phyloP scores from a whole-genome alignment of 2,888 invertebrate genomes.

The Bimastos eiseni region DNA sequence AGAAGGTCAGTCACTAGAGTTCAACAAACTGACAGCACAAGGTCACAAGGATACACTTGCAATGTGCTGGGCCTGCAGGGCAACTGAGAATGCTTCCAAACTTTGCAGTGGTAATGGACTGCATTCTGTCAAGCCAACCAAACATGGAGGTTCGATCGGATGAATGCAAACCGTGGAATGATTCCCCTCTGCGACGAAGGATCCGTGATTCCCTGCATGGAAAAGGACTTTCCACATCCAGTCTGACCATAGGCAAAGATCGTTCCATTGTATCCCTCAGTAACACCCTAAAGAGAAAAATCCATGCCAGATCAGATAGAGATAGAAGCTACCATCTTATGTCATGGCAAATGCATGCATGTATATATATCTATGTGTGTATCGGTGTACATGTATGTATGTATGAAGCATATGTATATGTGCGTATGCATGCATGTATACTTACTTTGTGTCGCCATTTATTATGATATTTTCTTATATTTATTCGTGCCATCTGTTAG shows the following conservation, averaged over 20 bases:
- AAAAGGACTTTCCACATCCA: conserved; percentile 86
- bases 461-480: no score
- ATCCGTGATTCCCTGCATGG: conserved; percentile 77
- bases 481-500: no score
- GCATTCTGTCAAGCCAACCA: neutral
- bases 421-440: neutral
- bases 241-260: conserved; percentile 92
- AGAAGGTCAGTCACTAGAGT: no score
- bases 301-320: neutral
- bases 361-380: neutral
- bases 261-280: conserved; percentile 89
- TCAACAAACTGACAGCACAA: no score
- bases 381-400: neutral
- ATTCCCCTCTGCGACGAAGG: conserved; percentile 67
- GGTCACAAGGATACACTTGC: no score
- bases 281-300: conserved; percentile 69
- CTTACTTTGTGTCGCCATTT: no score
- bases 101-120: no score
- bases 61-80: no score
- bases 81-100: no score
- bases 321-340: neutral
- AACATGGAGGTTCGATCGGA: neutral
- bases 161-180: conserved; percentile 67
- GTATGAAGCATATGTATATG: neutral
- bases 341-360: neutral